Evolutionary conservation across 2,888 invertebrate genomes (phyloP).

Genomic region (Pachycephus smyrnensis): DNA sequence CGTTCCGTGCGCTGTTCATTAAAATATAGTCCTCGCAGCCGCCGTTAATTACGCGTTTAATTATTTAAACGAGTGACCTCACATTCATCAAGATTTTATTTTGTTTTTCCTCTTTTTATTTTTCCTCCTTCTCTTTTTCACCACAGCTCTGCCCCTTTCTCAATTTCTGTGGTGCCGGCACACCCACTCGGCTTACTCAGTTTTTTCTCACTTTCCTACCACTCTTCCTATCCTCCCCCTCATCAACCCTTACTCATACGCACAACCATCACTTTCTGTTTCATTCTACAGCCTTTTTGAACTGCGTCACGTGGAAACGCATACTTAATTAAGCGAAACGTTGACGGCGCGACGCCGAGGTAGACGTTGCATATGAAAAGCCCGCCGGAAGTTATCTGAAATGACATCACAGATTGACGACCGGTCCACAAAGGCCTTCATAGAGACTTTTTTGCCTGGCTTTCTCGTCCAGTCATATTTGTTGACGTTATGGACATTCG

Average conservation of each 20-base stretch:
- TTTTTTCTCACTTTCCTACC: not conserved
- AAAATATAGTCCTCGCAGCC: slow-evolving; percentile 51
- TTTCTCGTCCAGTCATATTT: too few relatives aligned
- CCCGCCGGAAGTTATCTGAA: slow-evolving; percentile 61
- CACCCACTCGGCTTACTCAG: too few relatives aligned
- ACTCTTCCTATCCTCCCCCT: not conserved
- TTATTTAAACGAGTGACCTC: slow-evolving; percentile 60
- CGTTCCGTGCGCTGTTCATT: slow-evolving; percentile 46
- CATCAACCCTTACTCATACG: too few relatives aligned
- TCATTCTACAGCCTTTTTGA: too few relatives aligned
- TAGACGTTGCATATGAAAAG: slow-evolving; percentile 3
- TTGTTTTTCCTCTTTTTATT: not conserved
- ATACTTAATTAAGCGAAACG: slow-evolving; percentile 26
- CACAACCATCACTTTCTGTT: too few relatives aligned
- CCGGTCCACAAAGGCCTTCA: not conserved
- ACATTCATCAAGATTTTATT: slow-evolving; percentile 54
- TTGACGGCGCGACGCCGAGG: slow-evolving; percentile 24
- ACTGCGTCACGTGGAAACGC: slow-evolving; percentile 10
- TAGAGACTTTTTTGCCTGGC: too few relatives aligned
- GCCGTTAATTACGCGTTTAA: slow-evolving; percentile 62
- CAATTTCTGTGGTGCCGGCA: too few relatives aligned
- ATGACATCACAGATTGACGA: slow-evolving; percentile 57
- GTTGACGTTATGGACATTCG: too few relatives aligned
- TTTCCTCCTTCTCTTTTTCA: not conserved
- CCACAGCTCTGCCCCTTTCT: too few relatives aligned